Conservation (phyloP, 2,113 vertebrate species). For the Phainopepla nitens region DNA sequence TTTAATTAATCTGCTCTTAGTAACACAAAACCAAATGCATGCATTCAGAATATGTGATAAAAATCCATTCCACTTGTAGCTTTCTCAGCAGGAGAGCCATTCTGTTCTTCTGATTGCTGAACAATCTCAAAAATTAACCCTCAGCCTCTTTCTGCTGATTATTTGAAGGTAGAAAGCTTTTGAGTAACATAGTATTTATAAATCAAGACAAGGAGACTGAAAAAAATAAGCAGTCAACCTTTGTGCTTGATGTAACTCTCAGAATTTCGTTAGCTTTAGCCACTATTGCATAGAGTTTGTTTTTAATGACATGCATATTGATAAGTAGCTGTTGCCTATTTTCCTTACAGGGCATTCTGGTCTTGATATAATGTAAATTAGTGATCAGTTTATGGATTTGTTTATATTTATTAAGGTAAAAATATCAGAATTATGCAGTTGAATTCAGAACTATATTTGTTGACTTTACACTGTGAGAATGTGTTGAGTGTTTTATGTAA, state of each 20-base stretch:
- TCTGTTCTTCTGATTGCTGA: not conserved
- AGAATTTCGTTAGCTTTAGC: not conserved
- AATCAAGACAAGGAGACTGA: not conserved
- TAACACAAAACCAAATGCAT: not conserved
- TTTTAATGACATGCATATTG: not conserved
- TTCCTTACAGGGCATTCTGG: not conserved
- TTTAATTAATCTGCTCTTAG: not conserved
- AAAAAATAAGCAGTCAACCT: not conserved
- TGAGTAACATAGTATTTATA: not conserved
- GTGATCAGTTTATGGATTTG: not conserved
- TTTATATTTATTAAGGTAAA: not conserved
- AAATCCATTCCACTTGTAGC: not conserved
- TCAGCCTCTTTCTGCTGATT: not conserved
- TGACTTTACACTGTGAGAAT: not conserved
- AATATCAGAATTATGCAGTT: not conserved
- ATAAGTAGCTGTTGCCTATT: not conserved
- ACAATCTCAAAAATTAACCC: not conserved
- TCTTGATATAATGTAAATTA: not conserved
- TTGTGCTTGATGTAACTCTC: not conserved
- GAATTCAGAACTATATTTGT: not conserved
- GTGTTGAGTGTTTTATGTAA: not conserved
- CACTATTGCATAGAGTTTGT: not conserved
- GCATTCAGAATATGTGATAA: accelerated
- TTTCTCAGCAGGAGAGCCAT: not conserved
- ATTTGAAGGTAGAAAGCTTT: not conserved